Conservation (phyloP, 2,113 vertebrate genomes). For the Aptenodytes forsteri region DNA sequence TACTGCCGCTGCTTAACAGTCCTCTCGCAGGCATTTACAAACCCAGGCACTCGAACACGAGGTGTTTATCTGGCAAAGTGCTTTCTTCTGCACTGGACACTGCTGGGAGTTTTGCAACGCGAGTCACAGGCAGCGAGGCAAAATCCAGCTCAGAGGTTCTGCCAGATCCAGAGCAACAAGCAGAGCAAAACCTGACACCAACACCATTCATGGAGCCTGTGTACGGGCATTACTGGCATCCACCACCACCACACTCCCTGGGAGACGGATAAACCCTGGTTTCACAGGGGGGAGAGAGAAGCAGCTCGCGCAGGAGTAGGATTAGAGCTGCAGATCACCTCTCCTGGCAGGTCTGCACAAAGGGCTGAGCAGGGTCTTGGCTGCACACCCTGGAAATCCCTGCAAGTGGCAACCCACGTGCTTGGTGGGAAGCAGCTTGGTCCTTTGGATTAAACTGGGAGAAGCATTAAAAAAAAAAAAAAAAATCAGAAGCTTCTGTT, state of each 20-base stretch:
- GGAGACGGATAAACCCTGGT: background rate
- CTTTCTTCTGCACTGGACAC: background rate
- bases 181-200: background rate
- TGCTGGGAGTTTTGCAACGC: background rate
- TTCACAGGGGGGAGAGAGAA: background rate
- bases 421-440: background rate
- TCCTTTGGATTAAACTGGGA: background rate
- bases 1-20: background rate
- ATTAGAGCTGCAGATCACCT: background rate
- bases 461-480: background rate
- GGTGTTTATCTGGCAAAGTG: background rate
- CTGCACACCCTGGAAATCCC: background rate
- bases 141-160: background rate
- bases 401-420: background rate
- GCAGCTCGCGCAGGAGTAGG: fast-evolving
- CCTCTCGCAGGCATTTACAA: background rate
- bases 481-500: background rate
- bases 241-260: fast-evolving
- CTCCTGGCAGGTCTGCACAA: background rate
- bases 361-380: background rate
- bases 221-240: background rate
- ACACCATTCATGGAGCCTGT: fast-evolving
- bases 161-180: background rate
- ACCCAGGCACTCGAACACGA: background rate
- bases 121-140: background rate